These are phyloP conservation scores for Centruroides sculpturatus DNA, from an alignment of 1,140 invertebrate species.

Conservation along the genomic window DNA sequence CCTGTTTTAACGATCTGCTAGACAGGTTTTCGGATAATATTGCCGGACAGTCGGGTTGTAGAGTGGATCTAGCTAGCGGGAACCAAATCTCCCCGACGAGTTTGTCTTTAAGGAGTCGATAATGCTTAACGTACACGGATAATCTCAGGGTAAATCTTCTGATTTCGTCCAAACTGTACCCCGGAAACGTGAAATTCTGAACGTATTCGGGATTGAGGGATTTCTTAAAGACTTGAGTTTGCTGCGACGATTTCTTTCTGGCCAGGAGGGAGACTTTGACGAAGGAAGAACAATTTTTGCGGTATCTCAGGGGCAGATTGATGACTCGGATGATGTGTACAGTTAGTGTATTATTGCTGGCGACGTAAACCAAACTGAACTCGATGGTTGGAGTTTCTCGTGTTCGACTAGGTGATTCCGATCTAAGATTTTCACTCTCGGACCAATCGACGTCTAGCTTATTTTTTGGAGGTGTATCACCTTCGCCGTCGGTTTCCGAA, in stretches of 20 bases:
- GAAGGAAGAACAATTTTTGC: conserved; percentile 1
- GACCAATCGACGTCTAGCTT: neutral
- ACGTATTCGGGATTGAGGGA: conserved; percentile 2
- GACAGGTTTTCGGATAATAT: too few species aligned
- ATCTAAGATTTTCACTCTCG: neutral
- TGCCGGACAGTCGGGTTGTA: too few species aligned
- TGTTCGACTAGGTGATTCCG: neutral
- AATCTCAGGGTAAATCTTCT: neutral
- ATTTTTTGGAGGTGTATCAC: neutral
- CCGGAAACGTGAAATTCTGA: neutral
- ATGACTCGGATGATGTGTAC: too few species aligned
- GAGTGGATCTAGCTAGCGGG: too few species aligned
- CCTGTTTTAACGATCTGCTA: too few species aligned
- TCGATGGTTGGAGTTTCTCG: neutral
- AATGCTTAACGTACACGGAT: neutral
- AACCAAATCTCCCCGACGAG: too few species aligned
- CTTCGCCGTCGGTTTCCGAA: neutral
- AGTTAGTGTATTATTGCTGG: too few species aligned
- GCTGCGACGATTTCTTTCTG: neutral
- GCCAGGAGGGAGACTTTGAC: conserved; percentile 2
- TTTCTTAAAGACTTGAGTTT: neutral
- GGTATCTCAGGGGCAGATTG: neutral
- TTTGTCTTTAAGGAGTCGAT: too few species aligned
- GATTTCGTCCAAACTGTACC: neutral
- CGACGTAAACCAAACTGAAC: too few species aligned